A percentile compares a stretch with the other conserved stretches of the same genome.
These are phyloP conservation scores for Heliconius ethilla DNA, from an alignment of 2,888 invertebrate genomes.

Conservation along the genomic window DNA sequence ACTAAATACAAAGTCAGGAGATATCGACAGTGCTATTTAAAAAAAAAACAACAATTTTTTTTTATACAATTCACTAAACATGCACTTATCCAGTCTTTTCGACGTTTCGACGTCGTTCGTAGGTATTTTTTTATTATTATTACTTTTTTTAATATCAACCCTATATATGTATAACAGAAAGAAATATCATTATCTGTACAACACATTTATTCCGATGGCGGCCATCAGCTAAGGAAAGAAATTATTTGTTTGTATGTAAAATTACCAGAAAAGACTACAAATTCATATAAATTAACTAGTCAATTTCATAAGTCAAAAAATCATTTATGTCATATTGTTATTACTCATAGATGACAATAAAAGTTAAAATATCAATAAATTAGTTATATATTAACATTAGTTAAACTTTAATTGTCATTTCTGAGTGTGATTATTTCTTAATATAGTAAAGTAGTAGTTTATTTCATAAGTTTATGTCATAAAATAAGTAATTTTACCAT, in stretches of 20 bases:
- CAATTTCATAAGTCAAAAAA: conserved; percentile 6
- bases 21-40: conserved; percentile 23
- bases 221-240: neutral
- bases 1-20: conserved; percentile 10
- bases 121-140: conserved; percentile 15
- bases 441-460: neutral
- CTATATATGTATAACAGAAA: conserved; percentile 32
- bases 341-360: neutral
- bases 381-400: neutral
- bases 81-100: conserved; percentile 51
- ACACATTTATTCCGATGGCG: conserved; percentile 43
- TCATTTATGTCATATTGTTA: neutral
- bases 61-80: conserved; percentile 43
- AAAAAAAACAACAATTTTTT: conserved; percentile 19
- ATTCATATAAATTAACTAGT: neutral
- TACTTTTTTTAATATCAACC: conserved; percentile 51
- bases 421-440: neutral
- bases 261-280: neutral
- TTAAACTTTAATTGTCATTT: neutral
- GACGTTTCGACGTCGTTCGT: conserved; percentile 46
- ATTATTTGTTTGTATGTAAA: conserved; percentile 12
- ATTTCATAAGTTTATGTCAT: neutral
- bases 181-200: conserved; percentile 57
- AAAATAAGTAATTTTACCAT: conserved; percentile 14
- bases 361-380: neutral